Base-by-base conservation (phyloP, 2,797 vertebrate genomes). In the Sciurus vulgaris region DNA sequence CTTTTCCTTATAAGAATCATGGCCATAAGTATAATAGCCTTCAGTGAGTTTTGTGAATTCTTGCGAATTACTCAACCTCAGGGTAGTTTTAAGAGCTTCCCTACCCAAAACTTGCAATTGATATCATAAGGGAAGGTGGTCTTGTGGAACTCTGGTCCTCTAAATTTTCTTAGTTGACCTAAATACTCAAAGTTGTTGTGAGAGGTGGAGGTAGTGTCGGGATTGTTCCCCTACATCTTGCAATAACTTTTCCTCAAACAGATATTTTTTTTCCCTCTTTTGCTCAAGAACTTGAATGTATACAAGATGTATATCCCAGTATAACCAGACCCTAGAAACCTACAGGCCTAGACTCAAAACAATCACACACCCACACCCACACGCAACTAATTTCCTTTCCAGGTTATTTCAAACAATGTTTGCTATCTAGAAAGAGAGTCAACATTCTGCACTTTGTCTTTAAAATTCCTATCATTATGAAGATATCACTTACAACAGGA, bases 381-480 rank as follows among this genome's bases (percentile, higher is more conserved):
- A 74, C 35, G 65, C 54, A n/a, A 30, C 44, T 13, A 74, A 41
- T 63, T 26, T 92, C 54, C 69, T 90, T 87, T 89, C 90, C 38
- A 70, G 44, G 35, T 73, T 26, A 86, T 69, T 84, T 59, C 69
- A 73, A 96, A 65, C n/a, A 82, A 85, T 9, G 0, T 54, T 54
- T 94, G 86, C 38, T 65, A 7, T 67, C 35, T 70, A 81, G 3
- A 91, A 69, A 91, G 22, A n/a, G 30, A 65, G 12, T 70, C 56
- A 74, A n/a, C 72, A 89, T 86, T 76, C 56, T 35, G 1, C 28
- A 9, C 35, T 95, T 73, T 90, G 38, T 4, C 33, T 4, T 14
- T 77, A 56, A 78, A 74, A 88, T 87, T 94, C 79, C 82, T 94
- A 18, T 83, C n/a, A 44, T 89, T 17, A 51, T 61, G 63, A 93